Base-by-base conservation (phyloP, 2,888 invertebrate genomes). In the Acrobasis suavella region DNA sequence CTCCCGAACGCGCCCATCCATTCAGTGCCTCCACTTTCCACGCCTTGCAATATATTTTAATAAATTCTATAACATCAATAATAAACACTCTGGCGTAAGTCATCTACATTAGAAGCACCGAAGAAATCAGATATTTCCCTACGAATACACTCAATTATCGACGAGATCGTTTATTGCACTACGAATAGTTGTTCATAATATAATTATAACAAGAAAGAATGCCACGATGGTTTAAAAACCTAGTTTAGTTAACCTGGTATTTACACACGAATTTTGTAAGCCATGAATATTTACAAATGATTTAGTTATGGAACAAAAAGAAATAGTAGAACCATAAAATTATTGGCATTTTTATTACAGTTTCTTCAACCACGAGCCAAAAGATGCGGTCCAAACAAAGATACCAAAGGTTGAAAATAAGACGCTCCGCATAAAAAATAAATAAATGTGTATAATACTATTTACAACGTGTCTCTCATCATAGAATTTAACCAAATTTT, bases 121-220 rank as follows among this genome's bases (percentile, higher is more conserved):
- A 63, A 73, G 66, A 69, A 68, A 65, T 65, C 64, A 65, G 67
- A 67, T 73, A 74, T 76, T 76, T 72, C 75, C 68, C 67, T 72
- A 70, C 58, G 63, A 65, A 66, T 65, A 72, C 71, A 67, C 71
- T 68, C 64, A 71, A 68, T 58, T 65, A 66, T 61, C 60, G 55
- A 72, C 66, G 83, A 85, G 85, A 85, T 83, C 85, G 81, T 76
- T 70, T 83, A 82, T 83, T 84, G 81, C 82, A 83, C 82, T 78
- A 72, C 68, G 22, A n/a, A 54, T 16, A 37, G 32, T 22, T 68
- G 69, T 65, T 63, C 58, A 65, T 65, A 65, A 72, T 71, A 73
- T 63, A 72, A 56, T 50, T 58, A 50, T 51, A 39, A 51, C 51
- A 55, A 22, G 55, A 16, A 50, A 55, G 50, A 46, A 37, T 60